Base-by-base conservation (phyloP, 2,888 invertebrate species). In the Nomada fabriciana region DNA sequence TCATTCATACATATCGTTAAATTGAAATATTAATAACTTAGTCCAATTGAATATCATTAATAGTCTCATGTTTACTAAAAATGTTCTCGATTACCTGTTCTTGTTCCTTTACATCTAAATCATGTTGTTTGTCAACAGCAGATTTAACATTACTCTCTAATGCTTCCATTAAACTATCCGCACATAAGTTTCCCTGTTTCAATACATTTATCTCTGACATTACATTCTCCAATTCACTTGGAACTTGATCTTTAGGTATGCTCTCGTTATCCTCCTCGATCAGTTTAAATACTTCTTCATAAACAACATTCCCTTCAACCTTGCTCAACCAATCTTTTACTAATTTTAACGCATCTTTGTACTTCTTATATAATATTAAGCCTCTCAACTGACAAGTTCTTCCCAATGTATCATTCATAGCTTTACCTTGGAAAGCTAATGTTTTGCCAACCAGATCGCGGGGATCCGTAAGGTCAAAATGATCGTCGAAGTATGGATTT, bases 401-500 rank as follows among this genome's bases (percentile, higher is more conserved):
- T 81, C 95, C 95, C 9, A 96, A 85, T 80, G 94, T 91, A 85
- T 96, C 94, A 73, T 94, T 90, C 82, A 94, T 90, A 77, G 92
- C 90, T 87, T 95, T 94, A 3, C 96, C 95, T 80, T 96, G 95
- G 94, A 95, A 95, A 52, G 95, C 94, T 68, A 99, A 94, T 2
- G 98, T 97, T 94, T 99, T 99, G 0, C 98, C 98, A 67, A 97
- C 95, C 57, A 98, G 94, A 90, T 96, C 95, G 42, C 95, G 93
- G 9, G 96, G 95, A 86, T 97, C 96, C 79, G 94, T 95, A 25
- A 98, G 95, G 94, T 98, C 98, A 94, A 98, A 98, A 93, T 99
- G 98, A 91, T 98, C 97, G 94, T 99, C 98, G 94, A 97, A 97
- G 92, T 95, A 97, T 0, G 97, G 96, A 92, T 98, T 98, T 89